Evolutionary conservation across 2,888 invertebrate species (phyloP).

Genomic region (Tenthredo amoena): DNA sequence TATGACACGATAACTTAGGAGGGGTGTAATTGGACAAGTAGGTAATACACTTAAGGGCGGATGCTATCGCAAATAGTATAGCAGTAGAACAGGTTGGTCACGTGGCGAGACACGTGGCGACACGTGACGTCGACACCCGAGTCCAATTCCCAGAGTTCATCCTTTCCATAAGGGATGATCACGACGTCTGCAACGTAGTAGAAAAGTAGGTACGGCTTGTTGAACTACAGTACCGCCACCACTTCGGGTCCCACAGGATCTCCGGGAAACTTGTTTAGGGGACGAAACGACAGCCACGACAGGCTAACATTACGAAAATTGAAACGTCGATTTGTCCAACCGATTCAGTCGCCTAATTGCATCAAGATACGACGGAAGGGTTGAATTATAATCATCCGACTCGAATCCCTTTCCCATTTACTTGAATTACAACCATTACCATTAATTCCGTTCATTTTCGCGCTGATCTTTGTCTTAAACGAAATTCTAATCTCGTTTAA

Average conservation of each 20-base stretch:
- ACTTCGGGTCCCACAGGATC: constrained; percentile 35
- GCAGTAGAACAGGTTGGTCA: constrained; percentile 68
- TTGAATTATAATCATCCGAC: constrained; percentile 8
- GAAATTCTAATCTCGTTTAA: background rate
- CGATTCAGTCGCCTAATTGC: constrained; percentile 73
- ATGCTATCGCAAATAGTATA: constrained; percentile 63
- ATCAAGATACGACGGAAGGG: constrained; percentile 65
- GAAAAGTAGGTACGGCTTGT: background rate
- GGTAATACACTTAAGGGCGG: constrained; percentile 68
- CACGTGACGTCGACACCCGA: constrained; percentile 66
- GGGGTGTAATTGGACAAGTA: constrained; percentile 64
- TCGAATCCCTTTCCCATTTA: background rate
- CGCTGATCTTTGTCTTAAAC: background rate
- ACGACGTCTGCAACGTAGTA: background rate
- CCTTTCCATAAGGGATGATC: constrained; percentile 37
- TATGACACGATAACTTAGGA: constrained; percentile 61
- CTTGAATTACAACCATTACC: background rate
- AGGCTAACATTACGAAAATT: constrained; percentile 76
- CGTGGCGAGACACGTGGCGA: constrained; percentile 69
- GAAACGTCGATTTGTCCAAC: constrained; percentile 77
- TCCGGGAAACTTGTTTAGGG: constrained; percentile 4
- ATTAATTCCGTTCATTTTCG: background rate
- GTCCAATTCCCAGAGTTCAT: constrained; percentile 52
- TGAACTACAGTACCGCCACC: background rate
- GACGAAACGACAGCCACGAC: background rate